Conservation (phyloP, 2,888 invertebrate genomes). For the Mimachlamys varia region DNA sequence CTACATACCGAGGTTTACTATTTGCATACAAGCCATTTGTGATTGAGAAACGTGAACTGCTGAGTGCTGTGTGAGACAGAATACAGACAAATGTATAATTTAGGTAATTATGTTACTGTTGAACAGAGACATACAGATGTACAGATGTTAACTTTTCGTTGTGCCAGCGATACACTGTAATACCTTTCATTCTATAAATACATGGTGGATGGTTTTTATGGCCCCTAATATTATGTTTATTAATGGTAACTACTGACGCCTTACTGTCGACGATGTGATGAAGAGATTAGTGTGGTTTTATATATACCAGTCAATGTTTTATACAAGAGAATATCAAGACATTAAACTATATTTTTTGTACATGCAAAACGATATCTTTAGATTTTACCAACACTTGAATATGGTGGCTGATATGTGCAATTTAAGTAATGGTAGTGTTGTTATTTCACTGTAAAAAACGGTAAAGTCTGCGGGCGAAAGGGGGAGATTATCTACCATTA, state of each 20-base stretch:
- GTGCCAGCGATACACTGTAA: background rate
- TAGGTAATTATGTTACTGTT: background rate
- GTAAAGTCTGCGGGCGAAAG: too few relatives aligned
- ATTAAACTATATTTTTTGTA: background rate
- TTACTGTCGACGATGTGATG: background rate
- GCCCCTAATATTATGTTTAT: background rate
- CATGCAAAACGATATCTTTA: background rate
- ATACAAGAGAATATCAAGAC: background rate
- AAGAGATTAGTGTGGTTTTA: background rate
- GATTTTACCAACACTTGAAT: too few relatives aligned
- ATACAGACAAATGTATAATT: background rate
- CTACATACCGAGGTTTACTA: background rate
- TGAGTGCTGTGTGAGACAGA: background rate
- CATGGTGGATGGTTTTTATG: background rate
- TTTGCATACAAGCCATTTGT: background rate
- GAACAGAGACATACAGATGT: background rate
- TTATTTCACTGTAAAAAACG: too few relatives aligned
- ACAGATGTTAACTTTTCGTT: background rate
- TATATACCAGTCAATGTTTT: background rate
- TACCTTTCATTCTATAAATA: constrained; percentile 8
- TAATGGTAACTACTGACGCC: background rate
- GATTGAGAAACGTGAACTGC: background rate
- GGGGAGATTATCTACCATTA: too few relatives aligned
- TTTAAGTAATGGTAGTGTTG: too few relatives aligned
- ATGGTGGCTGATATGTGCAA: too few relatives aligned